A percentile compares a stretch with the other conserved stretches of the same genome.
Conservation (phyloP, 2,113 vertebrate species). For the Notothenia rossii region DNA sequence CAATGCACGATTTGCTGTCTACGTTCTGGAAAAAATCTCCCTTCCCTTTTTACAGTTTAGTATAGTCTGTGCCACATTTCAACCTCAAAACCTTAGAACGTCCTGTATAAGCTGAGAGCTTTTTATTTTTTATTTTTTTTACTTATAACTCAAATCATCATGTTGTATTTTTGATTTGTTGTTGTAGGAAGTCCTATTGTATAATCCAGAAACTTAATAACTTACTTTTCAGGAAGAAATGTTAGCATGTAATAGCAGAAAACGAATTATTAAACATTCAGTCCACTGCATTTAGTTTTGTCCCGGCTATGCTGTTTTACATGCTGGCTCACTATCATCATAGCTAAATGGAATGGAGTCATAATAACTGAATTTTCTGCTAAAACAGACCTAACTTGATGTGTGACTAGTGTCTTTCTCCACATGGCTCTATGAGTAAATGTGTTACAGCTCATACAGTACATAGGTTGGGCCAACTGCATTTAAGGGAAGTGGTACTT, state of each 20-base stretch:
- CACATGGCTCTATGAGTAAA: background rate
- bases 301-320: background rate
- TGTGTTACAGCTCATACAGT: background rate
- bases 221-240: background rate
- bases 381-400: background rate
- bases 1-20: too few relatives aligned
- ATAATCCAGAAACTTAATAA: background rate
- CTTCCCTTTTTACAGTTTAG: too few relatives aligned
- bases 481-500: slow-evolving; percentile 37
- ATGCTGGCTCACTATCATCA: background rate
- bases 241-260: background rate
- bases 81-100: background rate
- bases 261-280: background rate
- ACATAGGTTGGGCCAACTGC: background rate
- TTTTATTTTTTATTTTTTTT: background rate
- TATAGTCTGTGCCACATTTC: background rate
- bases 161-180: background rate
- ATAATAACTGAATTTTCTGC: background rate
- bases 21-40: too few relatives aligned
- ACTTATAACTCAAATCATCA: background rate
- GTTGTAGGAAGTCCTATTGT: too few relatives aligned
- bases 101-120: background rate
- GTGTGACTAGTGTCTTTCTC: background rate
- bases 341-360: background rate
- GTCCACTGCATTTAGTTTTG: background rate